Percentiles rank a stretch among this genome's conserved stretches.
These are phyloP conservation scores for Villa cingulata DNA, from an alignment of 2,888 invertebrate species.

Conservation along the genomic window DNA sequence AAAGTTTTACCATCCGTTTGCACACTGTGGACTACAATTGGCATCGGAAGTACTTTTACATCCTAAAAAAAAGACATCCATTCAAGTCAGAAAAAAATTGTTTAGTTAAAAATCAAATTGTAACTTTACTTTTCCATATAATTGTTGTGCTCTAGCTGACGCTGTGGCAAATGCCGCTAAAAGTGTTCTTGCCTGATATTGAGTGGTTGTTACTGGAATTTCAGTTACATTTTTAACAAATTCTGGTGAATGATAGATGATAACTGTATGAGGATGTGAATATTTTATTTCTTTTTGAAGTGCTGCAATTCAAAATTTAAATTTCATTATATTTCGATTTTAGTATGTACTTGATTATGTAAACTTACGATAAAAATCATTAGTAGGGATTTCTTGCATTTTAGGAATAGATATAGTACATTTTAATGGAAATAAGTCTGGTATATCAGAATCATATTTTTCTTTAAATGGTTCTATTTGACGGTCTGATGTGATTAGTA, in stretches of 20 bases:
- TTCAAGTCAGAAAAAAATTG: background rate
- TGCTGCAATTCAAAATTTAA: constrained; percentile 12
- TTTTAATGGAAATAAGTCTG: constrained; percentile 62
- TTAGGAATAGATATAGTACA: constrained; percentile 28
- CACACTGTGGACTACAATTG: constrained; percentile 69
- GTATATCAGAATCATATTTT: constrained; percentile 44
- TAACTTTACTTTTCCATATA: constrained; percentile 49
- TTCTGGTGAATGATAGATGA: constrained; percentile 52
- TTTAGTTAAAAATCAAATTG: constrained; percentile 2
- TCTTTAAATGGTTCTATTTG: constrained; percentile 43
- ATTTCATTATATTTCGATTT: background rate
- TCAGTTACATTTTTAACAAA: constrained; percentile 55
- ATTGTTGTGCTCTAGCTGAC: constrained; percentile 58
- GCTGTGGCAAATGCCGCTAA: constrained; percentile 64
- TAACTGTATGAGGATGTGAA: constrained; percentile 62
- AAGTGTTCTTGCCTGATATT: constrained; percentile 54
- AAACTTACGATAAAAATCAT: constrained; percentile 59
- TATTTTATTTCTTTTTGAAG: constrained; percentile 22
- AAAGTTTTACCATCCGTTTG: constrained; percentile 65
- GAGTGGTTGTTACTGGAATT: constrained; percentile 49
- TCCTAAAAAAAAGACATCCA: constrained; percentile 19
- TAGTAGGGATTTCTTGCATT: constrained; percentile 48
- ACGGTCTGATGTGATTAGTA: constrained; percentile 48
- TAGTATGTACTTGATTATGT: background rate
- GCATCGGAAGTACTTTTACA: constrained; percentile 53